These are phyloP conservation scores for Griposia aprilina DNA, from an alignment of 2,888 invertebrate species.

Conservation along the genomic window DNA sequence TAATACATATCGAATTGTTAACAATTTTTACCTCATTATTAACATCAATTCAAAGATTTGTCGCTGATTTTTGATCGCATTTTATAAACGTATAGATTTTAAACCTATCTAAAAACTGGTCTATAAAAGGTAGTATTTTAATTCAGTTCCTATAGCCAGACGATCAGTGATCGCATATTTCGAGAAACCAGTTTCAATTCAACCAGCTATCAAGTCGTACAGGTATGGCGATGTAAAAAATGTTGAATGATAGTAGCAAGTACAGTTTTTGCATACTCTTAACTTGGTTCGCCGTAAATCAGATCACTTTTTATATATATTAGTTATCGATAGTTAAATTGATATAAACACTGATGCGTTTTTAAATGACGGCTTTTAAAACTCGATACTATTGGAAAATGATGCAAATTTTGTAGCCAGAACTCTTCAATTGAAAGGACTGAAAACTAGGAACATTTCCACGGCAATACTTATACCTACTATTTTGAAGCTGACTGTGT, in stretches of 20 bases:
- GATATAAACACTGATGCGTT: slow-evolving; percentile 43
- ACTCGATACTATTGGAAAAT: slow-evolving; percentile 14
- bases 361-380: slow-evolving; percentile 36
- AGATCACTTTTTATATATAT: slow-evolving; percentile 48
- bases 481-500: background rate
- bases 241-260: slow-evolving; percentile 59
- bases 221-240: slow-evolving; percentile 49
- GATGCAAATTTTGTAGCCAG: background rate
- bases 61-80: background rate
- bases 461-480: no score
- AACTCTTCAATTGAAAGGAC: background rate
- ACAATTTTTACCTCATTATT: background rate
- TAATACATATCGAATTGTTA: background rate
- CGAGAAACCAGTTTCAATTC: slow-evolving; percentile 55
- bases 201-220: slow-evolving; percentile 49
- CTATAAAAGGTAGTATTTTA: slow-evolving; percentile 23
- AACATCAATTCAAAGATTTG: background rate
- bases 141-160: slow-evolving; percentile 28
- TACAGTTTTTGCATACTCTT: slow-evolving; percentile 51
- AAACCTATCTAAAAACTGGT: slow-evolving; percentile 11
- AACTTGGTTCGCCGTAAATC: slow-evolving; percentile 44
- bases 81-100: slow-evolving; percentile 7
- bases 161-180: slow-evolving; percentile 56
- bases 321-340: slow-evolving; percentile 57
- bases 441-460: background rate